A percentile compares a stretch with the other conserved stretches of the same genome.
Evolutionary conservation across 2,888 invertebrate genomes (phyloP).

Genomic region (Isotomurus palustris): DNA sequence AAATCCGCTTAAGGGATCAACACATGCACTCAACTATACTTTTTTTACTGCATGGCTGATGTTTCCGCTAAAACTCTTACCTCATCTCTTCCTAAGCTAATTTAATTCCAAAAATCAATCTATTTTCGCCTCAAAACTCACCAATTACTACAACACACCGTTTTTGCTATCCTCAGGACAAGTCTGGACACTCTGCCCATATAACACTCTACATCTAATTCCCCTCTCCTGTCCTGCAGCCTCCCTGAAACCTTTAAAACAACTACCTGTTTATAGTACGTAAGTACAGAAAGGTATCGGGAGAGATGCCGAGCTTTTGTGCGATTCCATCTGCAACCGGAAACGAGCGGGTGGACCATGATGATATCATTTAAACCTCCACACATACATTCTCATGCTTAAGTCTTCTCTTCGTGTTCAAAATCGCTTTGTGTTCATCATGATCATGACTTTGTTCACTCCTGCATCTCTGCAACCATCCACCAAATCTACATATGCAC

Average conservation of each 20-base stretch:
- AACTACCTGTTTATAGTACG: background rate
- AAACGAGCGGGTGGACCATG: slow-evolving; percentile 41
- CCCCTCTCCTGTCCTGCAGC: no score
- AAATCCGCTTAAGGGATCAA: slow-evolving; percentile 25
- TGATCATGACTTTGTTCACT: background rate
- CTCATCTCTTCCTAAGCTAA: slow-evolving; percentile 2
- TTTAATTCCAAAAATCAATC: background rate
- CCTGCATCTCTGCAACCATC: background rate
- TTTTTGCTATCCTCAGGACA: no score
- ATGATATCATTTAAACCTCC: slow-evolving; percentile 14
- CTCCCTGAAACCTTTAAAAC: no score
- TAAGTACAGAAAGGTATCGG: background rate
- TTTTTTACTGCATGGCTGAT: slow-evolving; percentile 42
- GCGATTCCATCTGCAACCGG: slow-evolving; percentile 25
- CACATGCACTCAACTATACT: no score
- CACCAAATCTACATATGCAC: no score
- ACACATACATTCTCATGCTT: no score
- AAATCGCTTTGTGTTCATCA: background rate
- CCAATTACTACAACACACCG: background rate
- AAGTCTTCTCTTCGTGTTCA: slow-evolving; percentile 1
- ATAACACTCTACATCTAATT: no score
- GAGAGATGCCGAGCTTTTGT: background rate
- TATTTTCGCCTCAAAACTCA: background rate
- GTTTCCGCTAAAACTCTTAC: slow-evolving; percentile 39
- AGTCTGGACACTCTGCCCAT: background rate